Percentiles rank a stretch among this genome's conserved stretches.
Conservation (phyloP, 2,113 vertebrate genomes). For the Panthera tigris region DNA sequence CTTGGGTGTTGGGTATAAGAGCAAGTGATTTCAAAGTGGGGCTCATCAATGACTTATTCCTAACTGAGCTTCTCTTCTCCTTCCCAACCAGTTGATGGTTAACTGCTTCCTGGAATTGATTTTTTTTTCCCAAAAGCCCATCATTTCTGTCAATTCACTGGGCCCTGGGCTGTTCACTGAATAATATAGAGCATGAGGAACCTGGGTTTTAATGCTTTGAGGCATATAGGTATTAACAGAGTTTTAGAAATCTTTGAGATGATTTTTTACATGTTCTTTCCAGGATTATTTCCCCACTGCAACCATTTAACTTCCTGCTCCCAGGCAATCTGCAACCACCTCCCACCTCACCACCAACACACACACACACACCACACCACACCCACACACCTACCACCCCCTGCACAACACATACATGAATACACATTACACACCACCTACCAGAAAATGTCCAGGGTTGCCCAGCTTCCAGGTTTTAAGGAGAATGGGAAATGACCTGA, state of each 20-base stretch:
- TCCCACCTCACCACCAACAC: background rate
- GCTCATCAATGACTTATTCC: background rate
- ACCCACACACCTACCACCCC: background rate
- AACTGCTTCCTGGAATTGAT: background rate
- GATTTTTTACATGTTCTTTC: background rate
- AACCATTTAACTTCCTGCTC: background rate
- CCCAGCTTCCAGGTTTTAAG: background rate
- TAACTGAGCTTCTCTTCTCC: fast-evolving
- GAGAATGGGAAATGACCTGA: background rate
- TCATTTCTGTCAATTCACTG: background rate
- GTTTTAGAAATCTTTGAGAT: background rate
- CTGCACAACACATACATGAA: too few relatives aligned
- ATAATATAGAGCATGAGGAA: background rate
- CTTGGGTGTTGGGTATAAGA: too few relatives aligned
- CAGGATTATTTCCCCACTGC: background rate
- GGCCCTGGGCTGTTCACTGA: background rate
- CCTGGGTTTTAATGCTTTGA: background rate
- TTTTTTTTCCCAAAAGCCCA: background rate
- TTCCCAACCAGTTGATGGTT: background rate
- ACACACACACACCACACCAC: background rate
- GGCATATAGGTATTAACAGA: background rate
- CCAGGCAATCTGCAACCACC: background rate
- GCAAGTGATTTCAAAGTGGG: background rate
- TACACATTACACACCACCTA: background rate
- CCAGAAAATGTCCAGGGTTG: background rate